Conservation (phyloP, 2,888 invertebrate genomes). For the Phania funesta region DNA sequence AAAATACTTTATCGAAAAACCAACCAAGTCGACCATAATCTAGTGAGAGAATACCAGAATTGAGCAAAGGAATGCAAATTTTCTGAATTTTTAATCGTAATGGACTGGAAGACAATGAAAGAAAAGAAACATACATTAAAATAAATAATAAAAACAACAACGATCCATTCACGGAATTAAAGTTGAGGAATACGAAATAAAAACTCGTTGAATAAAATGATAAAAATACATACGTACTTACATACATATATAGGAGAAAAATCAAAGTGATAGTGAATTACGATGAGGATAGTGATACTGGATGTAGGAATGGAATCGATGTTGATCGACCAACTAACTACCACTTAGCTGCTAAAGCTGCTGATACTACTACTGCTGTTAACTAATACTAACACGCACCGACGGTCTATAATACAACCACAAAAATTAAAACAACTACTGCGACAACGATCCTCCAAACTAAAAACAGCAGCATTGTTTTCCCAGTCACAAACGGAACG, state of each 20-base stretch:
- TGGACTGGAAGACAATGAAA: conserved; percentile 36
- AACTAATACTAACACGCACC: conserved; percentile 40
- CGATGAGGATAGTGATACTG: conserved; percentile 31
- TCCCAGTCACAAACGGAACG: conserved; percentile 79
- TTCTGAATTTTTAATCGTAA: conserved; percentile 20
- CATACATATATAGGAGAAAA: neutral
- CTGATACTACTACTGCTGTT: conserved; percentile 33
- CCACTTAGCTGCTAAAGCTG: conserved; percentile 30
- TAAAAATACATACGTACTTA: neutral
- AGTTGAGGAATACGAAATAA: neutral
- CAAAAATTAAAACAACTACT: conserved; percentile 45
- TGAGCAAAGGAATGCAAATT: conserved; percentile 31
- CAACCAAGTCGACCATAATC: neutral
- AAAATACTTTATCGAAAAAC: conserved; percentile 30
- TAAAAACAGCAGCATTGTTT: conserved; percentile 68
- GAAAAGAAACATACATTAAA: neutral
- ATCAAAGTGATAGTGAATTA: conserved; percentile 2
- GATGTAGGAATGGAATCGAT: conserved; percentile 19
- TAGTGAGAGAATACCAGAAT: conserved; percentile 37
- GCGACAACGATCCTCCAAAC: conserved; percentile 65
- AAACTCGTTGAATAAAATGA: neutral
- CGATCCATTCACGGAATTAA: conserved; percentile 32
- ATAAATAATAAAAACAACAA: conserved; percentile 13
- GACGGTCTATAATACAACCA: conserved; percentile 31
- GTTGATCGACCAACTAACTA: conserved; percentile 28